Evolutionary conservation across 2,797 vertebrate genomes (phyloP), one percentile per base, ranked within the genome.

Genomic region (Sylvilagus floridanus): DNA sequence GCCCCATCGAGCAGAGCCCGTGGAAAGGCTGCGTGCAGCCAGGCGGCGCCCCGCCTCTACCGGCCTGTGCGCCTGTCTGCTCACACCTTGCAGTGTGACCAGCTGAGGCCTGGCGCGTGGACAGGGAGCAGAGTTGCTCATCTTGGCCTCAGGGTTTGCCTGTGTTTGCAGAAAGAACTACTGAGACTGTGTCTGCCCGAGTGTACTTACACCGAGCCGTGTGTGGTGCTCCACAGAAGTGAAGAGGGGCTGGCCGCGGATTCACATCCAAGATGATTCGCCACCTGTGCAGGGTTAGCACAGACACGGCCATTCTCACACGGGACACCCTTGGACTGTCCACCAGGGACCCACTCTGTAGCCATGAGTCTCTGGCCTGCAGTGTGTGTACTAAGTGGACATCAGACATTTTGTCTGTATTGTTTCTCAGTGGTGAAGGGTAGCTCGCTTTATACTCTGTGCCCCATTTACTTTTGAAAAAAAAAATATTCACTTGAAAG

Each of bases 1-100:
- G 9, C 42, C 42, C 42, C 8, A 8, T 8, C 42, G 42, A 47
- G 42, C 42, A 47, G 42, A 47, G 42, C 42, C 42, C 42, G 8
- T 47, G 42, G 42, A 47, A 47, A 47, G 5, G 69, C 57, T 73
- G 71, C 32, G 32, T 37, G 35, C 16, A 42, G 4, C 26, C 47
- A 79, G 28, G 17, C n/a, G 21, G 16, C 42, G 26, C 50, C 73
- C 83, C 63, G 81, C 14, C 71, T 95, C 50, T 0, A 16, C 93
- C 95, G 81, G 69, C 16, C 83, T 96, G 66, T 62, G 79, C 84
- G 13, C 93, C 82, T 91, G 82, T 94, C 68, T 85, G 52, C 93
- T 73, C 21, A 1, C 32, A 72, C 93, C 65, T 92, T 42, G 68
- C 71, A 32, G 54, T 7, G 4, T 93, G 96, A 82, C n/a, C 19